Evolutionary conservation across 2,797 vertebrate genomes (phyloP).

Genomic region (Halcyon smyrnensis): DNA sequence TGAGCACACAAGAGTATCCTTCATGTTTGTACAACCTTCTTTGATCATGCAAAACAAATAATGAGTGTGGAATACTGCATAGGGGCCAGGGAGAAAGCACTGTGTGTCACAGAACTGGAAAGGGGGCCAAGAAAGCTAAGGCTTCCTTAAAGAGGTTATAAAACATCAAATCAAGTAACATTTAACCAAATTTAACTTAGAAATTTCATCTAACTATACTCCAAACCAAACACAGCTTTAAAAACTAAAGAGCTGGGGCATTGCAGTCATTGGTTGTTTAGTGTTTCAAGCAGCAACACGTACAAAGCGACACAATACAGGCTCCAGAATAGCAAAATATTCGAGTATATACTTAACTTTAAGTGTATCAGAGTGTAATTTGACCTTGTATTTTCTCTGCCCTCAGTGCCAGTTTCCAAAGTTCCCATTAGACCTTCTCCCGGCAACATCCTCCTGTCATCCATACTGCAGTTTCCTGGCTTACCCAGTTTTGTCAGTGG

Average conservation of each 20-base stretch:
- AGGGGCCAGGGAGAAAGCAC: not conserved
- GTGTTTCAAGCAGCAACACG: not conserved
- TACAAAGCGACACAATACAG: not conserved
- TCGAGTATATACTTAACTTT: not conserved
- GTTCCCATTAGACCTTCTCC: not conserved
- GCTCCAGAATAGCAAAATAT: not conserved
- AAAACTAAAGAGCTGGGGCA: not conserved
- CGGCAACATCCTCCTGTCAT: not conserved
- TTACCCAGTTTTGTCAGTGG: not conserved
- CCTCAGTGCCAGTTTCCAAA: not conserved
- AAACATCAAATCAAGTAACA: not conserved
- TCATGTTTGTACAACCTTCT: not conserved
- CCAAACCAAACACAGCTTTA: not conserved
- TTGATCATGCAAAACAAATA: not conserved
- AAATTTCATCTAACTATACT: not conserved
- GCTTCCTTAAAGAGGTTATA: not conserved
- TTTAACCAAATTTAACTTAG: not conserved
- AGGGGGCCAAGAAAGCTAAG: not conserved
- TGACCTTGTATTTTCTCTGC: not conserved
- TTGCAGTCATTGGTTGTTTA: not conserved
- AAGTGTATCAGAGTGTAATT: not conserved
- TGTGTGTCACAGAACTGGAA: not conserved
- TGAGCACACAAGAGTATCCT: rapidly evolving
- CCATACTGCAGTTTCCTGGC: not conserved
- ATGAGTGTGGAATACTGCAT: not conserved